Percentiles rank a stretch among this genome's conserved stretches.
Evolutionary conservation across 23 tunicate species (phyloP).

Genomic region (Trididemnum nubilum): DNA sequence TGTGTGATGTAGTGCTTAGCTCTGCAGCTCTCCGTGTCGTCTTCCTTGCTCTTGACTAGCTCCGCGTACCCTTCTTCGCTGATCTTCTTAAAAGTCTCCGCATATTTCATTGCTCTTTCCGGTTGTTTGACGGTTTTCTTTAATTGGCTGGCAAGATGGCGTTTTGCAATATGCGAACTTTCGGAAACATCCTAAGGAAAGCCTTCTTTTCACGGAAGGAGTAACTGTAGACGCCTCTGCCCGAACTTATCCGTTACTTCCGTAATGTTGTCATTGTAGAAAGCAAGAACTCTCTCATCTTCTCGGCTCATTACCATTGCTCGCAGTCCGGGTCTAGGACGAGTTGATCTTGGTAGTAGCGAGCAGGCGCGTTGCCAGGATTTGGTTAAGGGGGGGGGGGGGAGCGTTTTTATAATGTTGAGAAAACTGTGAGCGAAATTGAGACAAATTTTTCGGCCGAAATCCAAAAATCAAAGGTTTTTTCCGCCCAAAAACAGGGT

Average conservation of each 20-base stretch:
- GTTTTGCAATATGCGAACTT: neutral
- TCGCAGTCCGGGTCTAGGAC: neutral
- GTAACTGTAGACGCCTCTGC: neutral
- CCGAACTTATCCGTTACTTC: neutral
- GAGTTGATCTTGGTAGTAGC: neutral
- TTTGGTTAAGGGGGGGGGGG: no score
- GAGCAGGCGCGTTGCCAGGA: no score
- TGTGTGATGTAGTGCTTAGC: no score
- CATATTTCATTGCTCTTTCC: neutral
- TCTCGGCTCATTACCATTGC: neutral
- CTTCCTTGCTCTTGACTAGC: neutral
- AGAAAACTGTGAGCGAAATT: no score
- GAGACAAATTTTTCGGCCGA: no score
- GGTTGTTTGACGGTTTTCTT: neutral
- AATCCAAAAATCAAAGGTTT: no score
- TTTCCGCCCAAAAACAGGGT: no score
- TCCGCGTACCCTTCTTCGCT: neutral
- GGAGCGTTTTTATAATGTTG: no score
- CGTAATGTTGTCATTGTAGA: neutral
- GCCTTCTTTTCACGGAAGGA: neutral
- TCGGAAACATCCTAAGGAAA: neutral
- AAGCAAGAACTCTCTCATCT: neutral
- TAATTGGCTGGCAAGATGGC: neutral
- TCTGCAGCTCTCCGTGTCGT: no score
- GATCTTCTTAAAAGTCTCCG: neutral